A percentile compares a stretch with the other conserved stretches of the same genome.
Conservation (phyloP, 2,797 vertebrate species). For the Chloroceryle inda region DNA sequence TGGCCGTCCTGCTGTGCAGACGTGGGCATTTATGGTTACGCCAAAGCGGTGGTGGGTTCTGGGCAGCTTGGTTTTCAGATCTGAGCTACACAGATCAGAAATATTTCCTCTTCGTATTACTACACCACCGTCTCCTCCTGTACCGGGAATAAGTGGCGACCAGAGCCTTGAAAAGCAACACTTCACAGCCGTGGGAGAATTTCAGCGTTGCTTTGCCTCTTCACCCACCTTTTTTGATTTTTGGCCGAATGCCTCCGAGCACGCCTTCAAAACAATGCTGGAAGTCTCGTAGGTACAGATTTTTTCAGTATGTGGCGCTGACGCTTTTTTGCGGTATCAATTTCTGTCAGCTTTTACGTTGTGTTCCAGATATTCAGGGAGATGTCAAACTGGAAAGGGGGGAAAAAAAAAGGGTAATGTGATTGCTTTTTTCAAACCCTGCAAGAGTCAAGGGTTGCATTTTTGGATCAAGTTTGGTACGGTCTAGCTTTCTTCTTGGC, state of each 20-base stretch:
- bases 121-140: background rate
- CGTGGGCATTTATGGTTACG: background rate
- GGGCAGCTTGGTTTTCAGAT: background rate
- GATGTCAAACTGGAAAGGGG: background rate
- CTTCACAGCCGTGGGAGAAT: background rate
- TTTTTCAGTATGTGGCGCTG: background rate
- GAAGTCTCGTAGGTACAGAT: background rate
- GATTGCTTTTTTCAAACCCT: background rate
- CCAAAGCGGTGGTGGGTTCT: background rate
- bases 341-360: background rate
- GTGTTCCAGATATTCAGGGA: background rate
- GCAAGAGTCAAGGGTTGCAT: background rate
- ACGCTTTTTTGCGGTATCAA: background rate
- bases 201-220: background rate
- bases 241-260: background rate
- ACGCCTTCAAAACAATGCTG: background rate
- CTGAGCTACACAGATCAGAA: background rate
- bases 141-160: background rate
- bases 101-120: background rate
- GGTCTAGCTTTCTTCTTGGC: background rate
- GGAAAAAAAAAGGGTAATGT: background rate
- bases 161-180: background rate
- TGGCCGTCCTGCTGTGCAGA: background rate
- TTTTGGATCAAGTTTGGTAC: background rate
- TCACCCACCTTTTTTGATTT: background rate